Base-by-base conservation (phyloP, 1,140 invertebrate genomes). In the Diorhabda sublineata region DNA sequence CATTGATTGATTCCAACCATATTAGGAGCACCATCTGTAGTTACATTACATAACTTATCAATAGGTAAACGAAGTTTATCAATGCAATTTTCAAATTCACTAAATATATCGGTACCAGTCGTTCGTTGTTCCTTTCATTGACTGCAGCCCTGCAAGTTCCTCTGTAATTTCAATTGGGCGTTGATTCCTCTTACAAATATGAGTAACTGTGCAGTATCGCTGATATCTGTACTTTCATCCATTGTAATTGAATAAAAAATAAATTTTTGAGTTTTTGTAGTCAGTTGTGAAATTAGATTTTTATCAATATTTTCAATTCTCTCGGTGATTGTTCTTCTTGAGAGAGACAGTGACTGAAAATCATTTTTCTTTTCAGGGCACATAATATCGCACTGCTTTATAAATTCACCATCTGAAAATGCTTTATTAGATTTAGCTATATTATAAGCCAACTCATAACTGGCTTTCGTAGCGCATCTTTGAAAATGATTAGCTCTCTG, bases 121-220 rank as follows among this genome's bases (percentile, higher is more conserved):
- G 63, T 64, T 64, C 2, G n/a, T n/a, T n/a, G 11, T 64, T 64
- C 63, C 63, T 64, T 64, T 64, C 63, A 56, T 47, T 64, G 63
- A 64, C 42, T 64, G 4, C 63, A 61, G 42, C 63, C 3, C 3
- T 2, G 60, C 60, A 61, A 61, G 60, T 61, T 61, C 26, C 26
- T 61, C 60, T 61, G 60, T 61, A 61, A 61, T 61, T 61, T 61
- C n/a, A 42, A 61, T 1, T 61, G 42, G n/a, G n/a, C 59, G 59
- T 61, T 61, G 59, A 61, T 61, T 61, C 7, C 60, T 61, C 60
- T 61, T 61, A 61, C 60, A 61, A 61, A 61, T 61, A 61, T 42
- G 26, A 26, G 26, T 26, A 26, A 26, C 26, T 26, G 26, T 26
- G 26, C 26, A 26, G 26, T 26, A 26, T 56, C 52, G n/a, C n/a